Evolutionary conservation across 2,888 invertebrate species (phyloP).

Genomic region (Antheraea yamamai): DNA sequence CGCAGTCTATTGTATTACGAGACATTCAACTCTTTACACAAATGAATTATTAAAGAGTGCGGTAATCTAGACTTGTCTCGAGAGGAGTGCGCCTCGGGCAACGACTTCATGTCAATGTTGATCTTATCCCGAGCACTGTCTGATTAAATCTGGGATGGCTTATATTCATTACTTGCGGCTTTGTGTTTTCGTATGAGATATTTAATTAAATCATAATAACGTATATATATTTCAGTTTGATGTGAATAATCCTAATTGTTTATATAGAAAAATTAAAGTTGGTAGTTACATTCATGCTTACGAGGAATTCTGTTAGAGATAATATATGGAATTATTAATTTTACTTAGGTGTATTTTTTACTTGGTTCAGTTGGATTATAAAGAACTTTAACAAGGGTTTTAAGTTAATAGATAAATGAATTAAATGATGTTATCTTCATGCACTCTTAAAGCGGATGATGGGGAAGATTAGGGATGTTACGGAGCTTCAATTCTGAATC

Average conservation of each 20-base stretch:
- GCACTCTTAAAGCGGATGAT: no score
- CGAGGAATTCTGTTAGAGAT: not conserved
- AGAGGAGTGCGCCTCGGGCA: slow-evolving; percentile 30
- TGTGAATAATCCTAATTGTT: slow-evolving; percentile 27
- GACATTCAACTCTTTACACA: slow-evolving; percentile 72
- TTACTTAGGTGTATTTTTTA: not conserved
- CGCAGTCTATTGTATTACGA: slow-evolving; percentile 45
- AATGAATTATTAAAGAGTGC: slow-evolving; percentile 72
- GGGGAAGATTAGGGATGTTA: no score
- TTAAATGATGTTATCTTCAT: no score
- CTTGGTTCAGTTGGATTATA: not conserved
- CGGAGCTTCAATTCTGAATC: no score
- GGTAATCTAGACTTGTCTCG: slow-evolving; percentile 62
- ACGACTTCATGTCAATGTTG: slow-evolving; percentile 61
- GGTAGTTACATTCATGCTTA: not conserved
- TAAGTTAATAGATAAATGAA: no score
- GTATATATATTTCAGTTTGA: slow-evolving; percentile 32
- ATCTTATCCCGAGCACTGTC: slow-evolving; percentile 59
- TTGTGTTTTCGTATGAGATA: slow-evolving; percentile 56
- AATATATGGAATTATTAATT: not conserved
- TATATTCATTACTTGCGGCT: slow-evolving; percentile 46
- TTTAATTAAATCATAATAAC: slow-evolving; percentile 67
- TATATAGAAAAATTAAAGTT: not conserved
- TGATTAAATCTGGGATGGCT: slow-evolving; percentile 57
- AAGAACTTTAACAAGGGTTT: no score